phyloP scores from a whole-genome alignment of 2,113 vertebrate species.

The Pampusana beccarii region DNA sequence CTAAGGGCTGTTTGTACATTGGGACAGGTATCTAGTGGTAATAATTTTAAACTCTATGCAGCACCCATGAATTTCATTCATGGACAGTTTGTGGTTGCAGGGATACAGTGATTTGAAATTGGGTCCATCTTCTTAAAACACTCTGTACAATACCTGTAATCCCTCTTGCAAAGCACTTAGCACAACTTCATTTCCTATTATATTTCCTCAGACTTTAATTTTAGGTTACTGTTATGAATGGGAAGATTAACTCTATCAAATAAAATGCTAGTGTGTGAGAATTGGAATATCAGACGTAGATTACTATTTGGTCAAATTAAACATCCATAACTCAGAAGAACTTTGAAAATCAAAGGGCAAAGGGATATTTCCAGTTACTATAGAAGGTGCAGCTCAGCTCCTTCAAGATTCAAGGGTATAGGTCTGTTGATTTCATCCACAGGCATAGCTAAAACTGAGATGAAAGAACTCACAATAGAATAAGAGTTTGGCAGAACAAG shows the following conservation, averaged over 20 bases:
- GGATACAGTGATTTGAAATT: too few species aligned
- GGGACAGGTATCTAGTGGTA: too few species aligned
- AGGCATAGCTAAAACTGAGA: background rate
- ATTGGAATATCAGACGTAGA: background rate
- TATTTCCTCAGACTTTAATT: background rate
- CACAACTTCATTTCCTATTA: background rate
- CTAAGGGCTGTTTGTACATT: too few species aligned
- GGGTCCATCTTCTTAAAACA: too few species aligned
- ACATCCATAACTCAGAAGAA: background rate
- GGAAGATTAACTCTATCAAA: background rate
- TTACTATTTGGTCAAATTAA: background rate
- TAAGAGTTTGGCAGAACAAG: background rate
- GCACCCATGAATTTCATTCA: too few species aligned
- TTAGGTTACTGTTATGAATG: background rate
- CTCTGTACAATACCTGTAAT: background rate
- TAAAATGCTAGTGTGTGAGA: background rate
- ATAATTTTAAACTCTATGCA: too few species aligned
- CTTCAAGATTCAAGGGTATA: background rate
- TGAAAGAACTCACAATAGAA: background rate
- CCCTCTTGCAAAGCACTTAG: background rate
- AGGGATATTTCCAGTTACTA: background rate
- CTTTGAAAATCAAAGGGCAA: background rate
- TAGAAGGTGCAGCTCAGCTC: background rate
- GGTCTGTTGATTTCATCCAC: background rate
- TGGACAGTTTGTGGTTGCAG: too few species aligned